These are phyloP conservation scores for Amblyjoppa fuscipennis DNA, from an alignment of 2,888 invertebrate species.

Conservation along the genomic window DNA sequence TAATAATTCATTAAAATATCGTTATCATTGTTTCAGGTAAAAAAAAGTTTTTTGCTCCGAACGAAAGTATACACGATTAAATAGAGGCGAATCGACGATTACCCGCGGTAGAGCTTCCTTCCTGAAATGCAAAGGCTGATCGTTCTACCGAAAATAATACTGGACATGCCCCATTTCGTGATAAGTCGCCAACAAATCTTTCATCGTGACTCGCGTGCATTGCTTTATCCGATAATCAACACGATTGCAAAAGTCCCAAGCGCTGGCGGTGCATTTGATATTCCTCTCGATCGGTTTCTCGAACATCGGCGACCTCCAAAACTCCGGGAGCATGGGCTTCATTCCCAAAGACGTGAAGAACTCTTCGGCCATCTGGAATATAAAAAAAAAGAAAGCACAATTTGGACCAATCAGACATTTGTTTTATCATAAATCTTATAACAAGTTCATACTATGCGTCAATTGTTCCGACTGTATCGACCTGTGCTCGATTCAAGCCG, in stretches of 20 bases:
- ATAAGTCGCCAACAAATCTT: constrained; percentile 91
- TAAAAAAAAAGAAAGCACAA: constrained; percentile 75
- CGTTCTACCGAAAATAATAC: constrained; percentile 92
- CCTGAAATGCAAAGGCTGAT: constrained; percentile 91
- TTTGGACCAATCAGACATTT: not conserved
- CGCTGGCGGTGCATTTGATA: constrained; percentile 91
- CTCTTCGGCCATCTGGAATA: constrained; percentile 94
- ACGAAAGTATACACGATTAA: not conserved
- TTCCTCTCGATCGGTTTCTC: constrained; percentile 90
- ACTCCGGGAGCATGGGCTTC: constrained; percentile 92
- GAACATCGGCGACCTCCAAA: constrained; percentile 94
- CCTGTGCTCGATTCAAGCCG: too few relatives aligned
- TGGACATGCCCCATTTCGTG: constrained; percentile 95
- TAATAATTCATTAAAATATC: not conserved
- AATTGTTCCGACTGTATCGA: too few relatives aligned
- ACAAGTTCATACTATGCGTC: not conserved
- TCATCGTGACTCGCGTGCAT: constrained; percentile 92
- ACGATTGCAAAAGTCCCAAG: constrained; percentile 95
- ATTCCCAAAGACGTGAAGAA: constrained; percentile 93
- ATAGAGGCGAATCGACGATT: constrained; percentile 43
- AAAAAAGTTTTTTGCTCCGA: not conserved
- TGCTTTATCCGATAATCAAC: constrained; percentile 94
- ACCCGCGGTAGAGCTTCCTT: constrained; percentile 95
- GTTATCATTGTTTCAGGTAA: not conserved
- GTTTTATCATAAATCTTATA: not conserved